Conservation (phyloP, 2,888 invertebrate species). For the Aelia acuminata region DNA sequence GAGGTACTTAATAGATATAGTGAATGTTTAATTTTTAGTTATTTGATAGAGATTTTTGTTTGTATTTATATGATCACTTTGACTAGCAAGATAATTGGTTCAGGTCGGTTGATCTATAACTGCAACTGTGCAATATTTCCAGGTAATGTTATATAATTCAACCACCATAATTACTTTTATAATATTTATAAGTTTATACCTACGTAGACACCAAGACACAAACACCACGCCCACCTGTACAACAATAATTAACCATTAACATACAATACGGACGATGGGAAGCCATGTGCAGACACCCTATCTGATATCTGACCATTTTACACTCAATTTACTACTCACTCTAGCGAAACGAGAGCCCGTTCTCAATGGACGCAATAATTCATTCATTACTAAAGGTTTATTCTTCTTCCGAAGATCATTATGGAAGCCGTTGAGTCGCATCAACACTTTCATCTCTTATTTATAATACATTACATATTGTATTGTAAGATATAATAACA, state of each 20-base stretch:
- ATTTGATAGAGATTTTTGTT: no score
- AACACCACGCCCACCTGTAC: background rate
- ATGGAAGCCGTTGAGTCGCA: background rate
- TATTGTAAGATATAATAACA: no score
- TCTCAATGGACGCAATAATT: slow-evolving; percentile 8
- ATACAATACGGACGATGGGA: slow-evolving; percentile 1
- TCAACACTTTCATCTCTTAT: background rate
- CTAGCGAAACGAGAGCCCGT: background rate
- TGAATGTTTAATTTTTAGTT: no score
- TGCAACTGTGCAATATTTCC: no score
- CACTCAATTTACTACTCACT: slow-evolving; percentile 17
- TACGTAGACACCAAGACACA: background rate
- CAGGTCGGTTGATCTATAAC: no score
- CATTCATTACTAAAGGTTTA: background rate
- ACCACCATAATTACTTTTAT: no score
- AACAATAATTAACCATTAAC: background rate
- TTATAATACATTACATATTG: background rate
- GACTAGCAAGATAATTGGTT: no score
- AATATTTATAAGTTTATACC: background rate
- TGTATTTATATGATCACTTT: no score
- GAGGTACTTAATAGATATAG: no score
- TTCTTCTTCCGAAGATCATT: background rate
- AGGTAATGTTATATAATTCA: no score
- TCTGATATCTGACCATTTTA: background rate
- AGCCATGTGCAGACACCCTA: background rate